phyloP scores from a whole-genome alignment of 2,797 vertebrate genomes.

The Helarctos malayanus region DNA sequence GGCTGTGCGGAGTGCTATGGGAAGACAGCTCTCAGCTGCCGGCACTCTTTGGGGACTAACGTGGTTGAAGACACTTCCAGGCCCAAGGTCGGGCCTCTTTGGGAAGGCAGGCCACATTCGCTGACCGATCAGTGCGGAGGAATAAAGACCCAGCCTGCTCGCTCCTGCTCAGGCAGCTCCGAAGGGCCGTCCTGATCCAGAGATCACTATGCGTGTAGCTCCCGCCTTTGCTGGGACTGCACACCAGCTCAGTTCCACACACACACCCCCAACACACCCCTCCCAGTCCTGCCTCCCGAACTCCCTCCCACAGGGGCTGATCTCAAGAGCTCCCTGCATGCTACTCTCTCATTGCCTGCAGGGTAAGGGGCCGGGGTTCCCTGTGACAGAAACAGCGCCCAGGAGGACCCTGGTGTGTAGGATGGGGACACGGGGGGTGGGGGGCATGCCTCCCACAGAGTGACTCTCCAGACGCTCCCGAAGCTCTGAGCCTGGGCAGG shows the following conservation, averaged over 20 bases:
- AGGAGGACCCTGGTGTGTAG: no score
- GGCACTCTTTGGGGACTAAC: background rate
- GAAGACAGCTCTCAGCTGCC: background rate
- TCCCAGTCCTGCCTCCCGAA: no score
- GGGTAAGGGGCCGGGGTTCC: background rate
- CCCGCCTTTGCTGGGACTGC: background rate
- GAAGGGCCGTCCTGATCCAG: background rate
- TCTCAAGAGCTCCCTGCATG: background rate
- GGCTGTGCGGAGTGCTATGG: rapidly evolving
- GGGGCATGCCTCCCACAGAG: background rate
- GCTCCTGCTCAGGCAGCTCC: background rate
- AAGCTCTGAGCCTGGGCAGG: background rate
- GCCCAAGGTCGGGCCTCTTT: background rate
- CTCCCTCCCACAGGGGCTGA: background rate
- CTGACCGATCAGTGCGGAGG: no score
- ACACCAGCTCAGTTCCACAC: rapidly evolving
- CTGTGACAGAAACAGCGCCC: background rate
- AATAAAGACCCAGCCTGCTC: background rate
- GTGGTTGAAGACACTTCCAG: background rate
- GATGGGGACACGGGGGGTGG: no score
- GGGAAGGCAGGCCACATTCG: background rate
- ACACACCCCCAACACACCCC: background rate
- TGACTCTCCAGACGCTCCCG: background rate
- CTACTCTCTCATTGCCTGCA: background rate
- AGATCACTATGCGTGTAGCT: no score